Evolutionary conservation across 1,140 invertebrate genomes (phyloP), one percentile per base, ranked within the genome.

Genomic region (Mylabris phalerata): DNA sequence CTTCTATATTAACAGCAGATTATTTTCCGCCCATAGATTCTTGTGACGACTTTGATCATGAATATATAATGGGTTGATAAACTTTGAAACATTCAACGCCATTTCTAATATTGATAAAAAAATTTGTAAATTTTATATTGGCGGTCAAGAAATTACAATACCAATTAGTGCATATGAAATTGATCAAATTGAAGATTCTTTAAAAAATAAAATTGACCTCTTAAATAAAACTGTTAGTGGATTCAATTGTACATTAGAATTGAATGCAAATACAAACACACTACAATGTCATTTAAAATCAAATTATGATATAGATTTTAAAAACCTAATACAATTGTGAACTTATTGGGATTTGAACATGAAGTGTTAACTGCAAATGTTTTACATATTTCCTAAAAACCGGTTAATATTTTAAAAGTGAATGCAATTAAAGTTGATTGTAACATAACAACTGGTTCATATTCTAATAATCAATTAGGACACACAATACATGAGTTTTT

Each of bases 401-500:
- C 26, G 26, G 47, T 13, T 2, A 49, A 57, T 50, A 50, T 50
- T 10, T 42, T 11, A 7, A 50, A 57, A 46, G 11, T 43, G 19
- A 25, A 47, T 45, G 38, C 46, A 55, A 25, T 38, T 42, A n/a
- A n/a, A n/a, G n/a, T n/a, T n/a, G n/a, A n/a, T n/a, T n/a, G n/a
- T n/a, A n/a, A n/a, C n/a, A n/a, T 54, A 13, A 13, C 13, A 13
- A 13, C 13, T 13, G 13, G 13, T 13, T 13, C 13, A 13, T 13
- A 13, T 1, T 59, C 56, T 10, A 69, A 72, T 61, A 61, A 59
- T 11, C 19, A 45, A 49, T 40, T 45, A 40, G 60, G 57, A 7
- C 68, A 71, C 55, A 68, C 58, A 26, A 61, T 73, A 47, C 66
- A 72, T 51, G 56, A 69, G 48, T 73, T 74, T 62, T 66, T 62